Percentiles rank a stretch among this genome's conserved stretches.
Conservation (phyloP, 2,888 invertebrate species). For the Acrocera orbiculus region DNA sequence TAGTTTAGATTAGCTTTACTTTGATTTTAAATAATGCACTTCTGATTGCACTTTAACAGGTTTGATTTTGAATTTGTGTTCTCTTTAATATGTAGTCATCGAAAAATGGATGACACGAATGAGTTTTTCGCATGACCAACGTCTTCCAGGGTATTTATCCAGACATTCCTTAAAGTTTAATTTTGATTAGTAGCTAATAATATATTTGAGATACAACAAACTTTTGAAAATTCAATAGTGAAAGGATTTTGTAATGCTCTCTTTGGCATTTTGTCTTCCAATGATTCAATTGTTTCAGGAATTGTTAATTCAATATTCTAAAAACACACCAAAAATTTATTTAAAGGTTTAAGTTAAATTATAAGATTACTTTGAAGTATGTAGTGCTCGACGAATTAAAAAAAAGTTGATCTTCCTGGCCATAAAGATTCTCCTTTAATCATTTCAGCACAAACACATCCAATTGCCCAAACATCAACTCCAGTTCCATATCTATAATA, state of each 20-base stretch:
- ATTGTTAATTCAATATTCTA: constrained; percentile 84
- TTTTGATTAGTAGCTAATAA: constrained; percentile 7
- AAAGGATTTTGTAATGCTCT: constrained; percentile 45
- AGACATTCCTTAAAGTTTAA: constrained; percentile 57
- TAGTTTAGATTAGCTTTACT: constrained; percentile 6
- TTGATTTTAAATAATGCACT: constrained; percentile 21
- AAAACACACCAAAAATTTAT: neutral
- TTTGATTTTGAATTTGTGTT: too few species aligned
- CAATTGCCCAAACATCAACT: constrained; percentile 96
- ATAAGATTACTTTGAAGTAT: constrained; percentile 53
- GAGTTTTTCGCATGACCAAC: constrained; percentile 85
- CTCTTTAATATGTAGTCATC: too few species aligned
- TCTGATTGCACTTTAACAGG: constrained; percentile 21
- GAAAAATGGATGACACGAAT: constrained; percentile 81
- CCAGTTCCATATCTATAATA: constrained; percentile 75
- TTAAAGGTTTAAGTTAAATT: too few species aligned
- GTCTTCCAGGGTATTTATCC: constrained; percentile 80
- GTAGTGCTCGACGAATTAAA: constrained; percentile 91
- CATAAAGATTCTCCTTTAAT: constrained; percentile 83
- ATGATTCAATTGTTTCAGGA: constrained; percentile 65
- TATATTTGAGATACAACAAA: constrained; percentile 23
- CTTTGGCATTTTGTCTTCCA: constrained; percentile 73
- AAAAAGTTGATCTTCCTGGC: constrained; percentile 98
- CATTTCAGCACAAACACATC: constrained; percentile 76
- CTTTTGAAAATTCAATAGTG: constrained; percentile 72